Percentiles rank a stretch among this genome's conserved stretches.
Evolutionary conservation across 2,113 vertebrate genomes (phyloP).

Genomic region (Tympanuchus pallidicinctus): DNA sequence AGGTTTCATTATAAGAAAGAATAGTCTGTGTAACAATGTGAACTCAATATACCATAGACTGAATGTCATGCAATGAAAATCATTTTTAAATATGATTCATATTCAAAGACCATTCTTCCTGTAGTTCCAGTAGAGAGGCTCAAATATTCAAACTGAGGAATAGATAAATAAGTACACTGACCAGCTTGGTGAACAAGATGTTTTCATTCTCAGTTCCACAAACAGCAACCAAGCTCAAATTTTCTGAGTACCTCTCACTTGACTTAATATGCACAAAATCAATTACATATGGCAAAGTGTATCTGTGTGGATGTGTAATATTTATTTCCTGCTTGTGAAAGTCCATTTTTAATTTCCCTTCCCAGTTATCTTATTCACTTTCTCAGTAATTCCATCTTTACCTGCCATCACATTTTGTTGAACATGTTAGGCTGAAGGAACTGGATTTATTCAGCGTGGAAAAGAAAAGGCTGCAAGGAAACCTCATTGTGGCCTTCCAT

Average conservation of each 20-base stretch:
- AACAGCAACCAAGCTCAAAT: neutral
- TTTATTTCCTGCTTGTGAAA: neutral
- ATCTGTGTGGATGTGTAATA: rapidly evolving
- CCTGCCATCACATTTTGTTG: neutral
- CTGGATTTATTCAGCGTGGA: too few species aligned
- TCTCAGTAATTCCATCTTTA: neutral
- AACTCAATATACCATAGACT: neutral
- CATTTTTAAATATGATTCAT: neutral
- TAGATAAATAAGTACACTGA: neutral
- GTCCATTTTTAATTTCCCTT: rapidly evolving
- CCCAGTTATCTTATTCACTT: neutral
- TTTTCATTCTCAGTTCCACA: neutral
- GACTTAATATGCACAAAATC: neutral
- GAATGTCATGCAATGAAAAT: neutral
- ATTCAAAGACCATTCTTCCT: neutral
- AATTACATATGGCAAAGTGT: neutral
- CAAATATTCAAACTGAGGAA: neutral
- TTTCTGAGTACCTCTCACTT: neutral
- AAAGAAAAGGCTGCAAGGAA: too few species aligned
- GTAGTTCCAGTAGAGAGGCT: neutral
- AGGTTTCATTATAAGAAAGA: neutral
- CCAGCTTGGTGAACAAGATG: neutral
- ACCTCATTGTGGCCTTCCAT: too few species aligned
- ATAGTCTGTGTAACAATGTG: neutral
- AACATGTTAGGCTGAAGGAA: neutral